A percentile compares a stretch with the other conserved stretches of the same genome.
Conservation (phyloP, 2,888 invertebrate genomes). For the Diploptera punctata region DNA sequence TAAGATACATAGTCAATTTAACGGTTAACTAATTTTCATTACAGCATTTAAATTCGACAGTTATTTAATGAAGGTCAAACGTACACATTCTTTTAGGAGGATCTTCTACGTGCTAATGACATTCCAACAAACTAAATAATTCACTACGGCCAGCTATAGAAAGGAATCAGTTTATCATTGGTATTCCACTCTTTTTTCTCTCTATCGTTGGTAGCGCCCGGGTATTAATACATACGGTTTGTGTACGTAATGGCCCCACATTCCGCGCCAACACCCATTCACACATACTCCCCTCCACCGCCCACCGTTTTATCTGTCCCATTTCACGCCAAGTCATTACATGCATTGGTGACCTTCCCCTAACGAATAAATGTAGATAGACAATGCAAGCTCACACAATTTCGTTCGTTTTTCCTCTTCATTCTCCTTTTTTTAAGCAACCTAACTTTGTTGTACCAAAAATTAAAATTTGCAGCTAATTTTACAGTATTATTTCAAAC, state of each 20-base stretch:
- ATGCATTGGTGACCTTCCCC: background rate
- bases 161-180: conserved; percentile 6
- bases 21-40: too few relatives aligned
- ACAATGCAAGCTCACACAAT: background rate
- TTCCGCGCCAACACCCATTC: background rate
- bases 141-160: background rate
- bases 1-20: too few relatives aligned
- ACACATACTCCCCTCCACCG: background rate
- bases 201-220: background rate
- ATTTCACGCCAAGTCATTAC: background rate
- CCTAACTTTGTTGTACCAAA: too few relatives aligned
- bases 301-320: background rate
- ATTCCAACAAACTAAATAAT: conserved; percentile 1
- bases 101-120: background rate
- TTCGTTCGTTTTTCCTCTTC: background rate
- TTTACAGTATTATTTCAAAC: too few relatives aligned
- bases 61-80: too few relatives aligned
- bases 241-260: background rate
- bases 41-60: too few relatives aligned
- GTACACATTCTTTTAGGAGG: background rate
- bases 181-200: too few relatives aligned
- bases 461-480: too few relatives aligned
- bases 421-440: background rate
- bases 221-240: too few relatives aligned
- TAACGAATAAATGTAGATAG: too few relatives aligned